These are phyloP conservation scores for Coregonus clupeaformis DNA, from an alignment of 2,113 vertebrate genomes.

Conservation along the genomic window DNA sequence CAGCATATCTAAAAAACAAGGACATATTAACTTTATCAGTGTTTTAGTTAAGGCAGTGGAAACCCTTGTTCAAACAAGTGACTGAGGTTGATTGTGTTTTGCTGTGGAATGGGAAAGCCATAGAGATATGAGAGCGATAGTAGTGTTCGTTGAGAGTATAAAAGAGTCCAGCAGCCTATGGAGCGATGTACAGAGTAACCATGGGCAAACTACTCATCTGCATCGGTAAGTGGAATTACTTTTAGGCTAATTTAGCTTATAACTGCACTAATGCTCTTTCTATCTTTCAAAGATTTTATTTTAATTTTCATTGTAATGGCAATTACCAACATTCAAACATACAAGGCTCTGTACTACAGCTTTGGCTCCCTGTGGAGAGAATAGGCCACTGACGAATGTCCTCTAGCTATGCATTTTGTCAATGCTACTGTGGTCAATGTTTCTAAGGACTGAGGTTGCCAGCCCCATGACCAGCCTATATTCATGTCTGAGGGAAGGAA, in stretches of 20 bases:
- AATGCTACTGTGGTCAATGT: too few species aligned
- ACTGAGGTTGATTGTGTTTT: background rate
- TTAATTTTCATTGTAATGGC: background rate
- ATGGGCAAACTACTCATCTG: slow-evolving; percentile 66
- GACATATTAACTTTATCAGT: background rate
- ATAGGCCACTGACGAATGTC: background rate
- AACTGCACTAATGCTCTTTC: background rate
- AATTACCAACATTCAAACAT: background rate
- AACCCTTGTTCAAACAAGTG: background rate
- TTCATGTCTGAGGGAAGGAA: too few species aligned
- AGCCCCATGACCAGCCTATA: too few species aligned
- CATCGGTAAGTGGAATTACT: slow-evolving; percentile 44
- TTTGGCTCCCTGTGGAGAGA: background rate
- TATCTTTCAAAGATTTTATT: background rate
- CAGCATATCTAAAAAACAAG: background rate
- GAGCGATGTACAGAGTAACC: slow-evolving; percentile 44
- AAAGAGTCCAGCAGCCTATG: slow-evolving; percentile 22
- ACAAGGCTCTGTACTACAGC: too few species aligned
- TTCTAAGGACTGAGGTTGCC: too few species aligned
- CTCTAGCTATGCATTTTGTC: background rate
- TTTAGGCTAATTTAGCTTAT: too few species aligned
- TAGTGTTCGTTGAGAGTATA: slow-evolving; percentile 27
- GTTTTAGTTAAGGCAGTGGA: too few species aligned
- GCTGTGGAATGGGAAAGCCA: background rate
- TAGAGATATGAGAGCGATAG: slow-evolving; percentile 27